Evolutionary conservation across 2,113 vertebrate genomes (phyloP).

Genomic region (Emydura subglobosa): DNA sequence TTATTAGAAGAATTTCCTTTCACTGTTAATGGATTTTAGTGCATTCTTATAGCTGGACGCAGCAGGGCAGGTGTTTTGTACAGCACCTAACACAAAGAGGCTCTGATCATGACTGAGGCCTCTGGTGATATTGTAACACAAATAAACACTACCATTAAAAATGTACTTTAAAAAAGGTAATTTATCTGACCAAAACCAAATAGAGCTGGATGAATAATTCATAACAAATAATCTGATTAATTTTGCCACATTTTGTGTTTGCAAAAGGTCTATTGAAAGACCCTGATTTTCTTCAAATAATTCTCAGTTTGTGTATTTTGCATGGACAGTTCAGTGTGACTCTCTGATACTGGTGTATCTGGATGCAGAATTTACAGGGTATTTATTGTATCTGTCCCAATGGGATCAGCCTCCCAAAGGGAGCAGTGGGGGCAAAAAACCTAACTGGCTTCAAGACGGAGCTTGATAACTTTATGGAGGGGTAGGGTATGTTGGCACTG

Average conservation of each 20-base stretch:
- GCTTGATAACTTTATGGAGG: no score
- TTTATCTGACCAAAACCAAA: neutral
- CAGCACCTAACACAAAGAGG: neutral
- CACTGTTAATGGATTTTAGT: neutral
- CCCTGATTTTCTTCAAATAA: neutral
- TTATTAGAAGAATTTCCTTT: neutral
- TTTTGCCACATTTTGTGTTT: neutral
- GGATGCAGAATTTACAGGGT: neutral
- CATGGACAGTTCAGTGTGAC: neutral
- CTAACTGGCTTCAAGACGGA: no score
- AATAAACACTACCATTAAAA: neutral
- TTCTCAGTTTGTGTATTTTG: neutral
- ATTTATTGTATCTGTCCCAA: neutral
- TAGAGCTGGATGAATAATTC: neutral
- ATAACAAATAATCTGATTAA: neutral
- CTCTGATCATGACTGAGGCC: neutral
- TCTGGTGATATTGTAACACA: neutral
- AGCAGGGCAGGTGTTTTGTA: neutral
- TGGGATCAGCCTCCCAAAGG: no score
- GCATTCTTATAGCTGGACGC: neutral
- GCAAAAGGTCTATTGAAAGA: neutral
- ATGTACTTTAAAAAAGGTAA: neutral
- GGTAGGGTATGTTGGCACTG: no score
- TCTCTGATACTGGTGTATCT: neutral
- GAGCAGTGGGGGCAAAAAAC: no score